A percentile compares a stretch with the other conserved stretches of the same genome.
Conservation (phyloP, 1,140 invertebrate genomes). For the Drosophila lacertosa region DNA sequence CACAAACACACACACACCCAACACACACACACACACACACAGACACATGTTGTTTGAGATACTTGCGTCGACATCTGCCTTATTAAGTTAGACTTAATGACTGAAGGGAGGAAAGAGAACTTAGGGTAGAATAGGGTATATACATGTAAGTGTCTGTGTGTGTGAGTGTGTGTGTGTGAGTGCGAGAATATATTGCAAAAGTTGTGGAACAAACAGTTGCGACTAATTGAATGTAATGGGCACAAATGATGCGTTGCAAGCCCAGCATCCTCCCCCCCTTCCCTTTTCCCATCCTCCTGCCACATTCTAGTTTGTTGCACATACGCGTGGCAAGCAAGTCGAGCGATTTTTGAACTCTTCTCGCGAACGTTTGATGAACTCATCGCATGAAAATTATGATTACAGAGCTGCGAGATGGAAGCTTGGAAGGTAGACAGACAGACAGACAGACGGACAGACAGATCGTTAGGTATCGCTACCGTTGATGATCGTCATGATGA, state of each 20-base stretch:
- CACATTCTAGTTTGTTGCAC: conserved; percentile 9
- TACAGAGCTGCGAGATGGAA: conserved; percentile 1
- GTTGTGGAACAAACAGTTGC: conserved; percentile 62
- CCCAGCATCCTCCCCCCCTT: conserved; percentile 10
- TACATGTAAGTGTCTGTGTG: not conserved
- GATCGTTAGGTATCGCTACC: conserved; percentile 59
- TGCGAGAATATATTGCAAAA: conserved; percentile 73
- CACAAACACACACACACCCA: conserved; percentile 6
- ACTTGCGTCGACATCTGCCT: conserved; percentile 36
- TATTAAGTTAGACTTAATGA: conserved; percentile 51
- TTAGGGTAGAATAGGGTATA: not conserved
- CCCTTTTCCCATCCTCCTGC: not conserved
- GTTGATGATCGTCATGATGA: conserved; percentile 54
- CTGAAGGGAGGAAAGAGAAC: not conserved
- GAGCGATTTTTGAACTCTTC: conserved; percentile 68
- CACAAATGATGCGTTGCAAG: conserved; percentile 75
- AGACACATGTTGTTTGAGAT: not conserved
- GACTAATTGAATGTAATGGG: conserved; percentile 80
- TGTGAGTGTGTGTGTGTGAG: conserved; percentile 34
- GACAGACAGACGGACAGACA: conserved; percentile 32
- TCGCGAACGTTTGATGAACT: conserved; percentile 72
- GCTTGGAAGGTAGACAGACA: conserved; percentile 49
- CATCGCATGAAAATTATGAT: conserved; percentile 52
- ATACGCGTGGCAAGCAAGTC: conserved; percentile 31
- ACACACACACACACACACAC: not conserved